Evolutionary conservation across 2,797 vertebrate species (phyloP), one percentile per base, ranked within the genome.

Genomic region (Bufotes viridis): DNA sequence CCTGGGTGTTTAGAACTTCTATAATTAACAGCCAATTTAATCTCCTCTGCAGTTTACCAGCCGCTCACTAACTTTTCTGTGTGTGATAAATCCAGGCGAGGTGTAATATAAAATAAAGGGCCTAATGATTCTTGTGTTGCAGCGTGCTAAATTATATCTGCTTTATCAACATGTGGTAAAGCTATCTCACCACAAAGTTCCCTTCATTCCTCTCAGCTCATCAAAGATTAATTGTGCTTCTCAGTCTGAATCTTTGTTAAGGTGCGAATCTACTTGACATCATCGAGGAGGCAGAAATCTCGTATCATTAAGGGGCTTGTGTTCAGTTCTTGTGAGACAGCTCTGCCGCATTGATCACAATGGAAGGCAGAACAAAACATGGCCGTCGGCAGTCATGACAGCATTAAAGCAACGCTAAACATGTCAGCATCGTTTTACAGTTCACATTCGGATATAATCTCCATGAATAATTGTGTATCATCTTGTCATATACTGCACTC

Each of bases 11-110:
- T 69, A 70, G 79, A 89, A 86, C 18, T 86, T 82, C 84, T 89
- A 89, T 89, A 89, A 89, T 89, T 86, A 89, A 89, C 88, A 89
- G 84, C 58, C 88, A 89, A 82, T 89, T 89, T 86, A 85, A 82
- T 89, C 84, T 78, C 24, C 79, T 70, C 79, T 15, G 88, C 84
- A 89, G 79, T 86, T 89, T 70, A 86, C 84, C 87, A 82, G 82
- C 65, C 82, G 75, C 63, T 34, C n/a, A 26, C 75, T 63, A 85
- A 88, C 53, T 78, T 83, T 70, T 65, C 74, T 87, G 84, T 69
- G 72, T 82, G 88, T 42, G 88, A 89, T 87, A 86, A 82, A 89
- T 86, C 84, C 83, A 85, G 78, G 74, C 49, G 78, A 85, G 69
- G 78, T 82, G 87, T 76, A 86, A 89, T 79, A 79, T 82, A 86